Percentiles rank a stretch among this genome's conserved stretches.
These are phyloP conservation scores for Apodemus speciosus DNA, from an alignment of 2,113 vertebrate species.

Conservation along the genomic window DNA sequence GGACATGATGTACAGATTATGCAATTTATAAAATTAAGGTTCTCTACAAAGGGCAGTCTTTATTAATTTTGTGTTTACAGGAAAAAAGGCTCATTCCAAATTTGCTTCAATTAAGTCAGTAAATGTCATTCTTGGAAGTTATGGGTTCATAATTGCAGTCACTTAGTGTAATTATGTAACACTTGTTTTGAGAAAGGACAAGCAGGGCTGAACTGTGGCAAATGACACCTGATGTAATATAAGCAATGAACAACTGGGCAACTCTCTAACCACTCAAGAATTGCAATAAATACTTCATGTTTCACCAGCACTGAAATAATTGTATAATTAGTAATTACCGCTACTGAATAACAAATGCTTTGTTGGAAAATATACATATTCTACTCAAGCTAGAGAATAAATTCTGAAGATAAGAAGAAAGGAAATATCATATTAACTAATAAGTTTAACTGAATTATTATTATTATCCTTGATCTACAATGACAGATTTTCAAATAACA, in stretches of 20 bases:
- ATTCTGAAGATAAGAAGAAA: background rate
- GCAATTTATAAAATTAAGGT: constrained; percentile 17
- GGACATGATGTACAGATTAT: background rate
- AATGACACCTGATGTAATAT: constrained; percentile 55
- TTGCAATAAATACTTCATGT: constrained; percentile 60
- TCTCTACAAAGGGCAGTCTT: constrained; percentile 13
- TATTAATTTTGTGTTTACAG: constrained; percentile 57
- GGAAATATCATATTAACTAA: background rate
- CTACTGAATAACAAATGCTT: constrained; percentile 55
- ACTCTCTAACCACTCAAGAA: constrained; percentile 33
- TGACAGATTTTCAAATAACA: background rate
- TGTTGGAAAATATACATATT: background rate
- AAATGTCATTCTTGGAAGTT: constrained; percentile 67
- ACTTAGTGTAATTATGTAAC: constrained; percentile 61
- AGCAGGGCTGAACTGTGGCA: constrained; percentile 50
- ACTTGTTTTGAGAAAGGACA: constrained; percentile 61
- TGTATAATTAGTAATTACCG: constrained; percentile 60
- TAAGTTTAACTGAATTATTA: background rate
- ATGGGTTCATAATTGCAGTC: constrained; percentile 58
- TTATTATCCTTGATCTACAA: background rate
- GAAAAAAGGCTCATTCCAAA: constrained; percentile 6
- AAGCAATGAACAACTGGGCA: constrained; percentile 59
- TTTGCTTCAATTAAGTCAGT: constrained; percentile 59
- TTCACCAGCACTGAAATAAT: constrained; percentile 50
- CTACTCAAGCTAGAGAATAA: constrained; percentile 4